A percentile compares a stretch with the other conserved stretches of the same genome.
Conservation (phyloP, 2,797 vertebrate species). For the Otus scops region DNA sequence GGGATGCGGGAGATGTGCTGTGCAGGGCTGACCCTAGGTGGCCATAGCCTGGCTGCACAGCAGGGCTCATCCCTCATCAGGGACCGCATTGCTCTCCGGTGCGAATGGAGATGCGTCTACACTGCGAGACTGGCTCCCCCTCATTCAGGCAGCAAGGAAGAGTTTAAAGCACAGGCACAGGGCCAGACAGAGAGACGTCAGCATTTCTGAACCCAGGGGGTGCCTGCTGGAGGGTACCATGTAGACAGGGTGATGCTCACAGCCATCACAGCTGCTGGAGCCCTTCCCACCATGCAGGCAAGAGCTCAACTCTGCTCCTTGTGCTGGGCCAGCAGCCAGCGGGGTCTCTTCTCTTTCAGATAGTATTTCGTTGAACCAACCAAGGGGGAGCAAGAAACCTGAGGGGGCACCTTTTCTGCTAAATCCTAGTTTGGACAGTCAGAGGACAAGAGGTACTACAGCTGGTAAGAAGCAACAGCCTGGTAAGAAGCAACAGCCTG, state of each 20-base stretch:
- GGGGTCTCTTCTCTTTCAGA: neutral
- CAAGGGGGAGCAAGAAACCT: neutral
- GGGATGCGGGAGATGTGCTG: neutral
- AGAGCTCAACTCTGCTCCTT: neutral
- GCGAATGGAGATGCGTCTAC: neutral
- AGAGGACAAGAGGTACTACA: neutral
- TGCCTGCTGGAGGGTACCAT: neutral
- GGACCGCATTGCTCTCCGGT: rapidly evolving
- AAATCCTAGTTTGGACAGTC: neutral
- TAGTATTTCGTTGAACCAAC: neutral
- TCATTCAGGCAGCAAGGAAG: neutral
- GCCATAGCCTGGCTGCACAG: neutral
- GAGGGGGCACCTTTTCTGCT: neutral
- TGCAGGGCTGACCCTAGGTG: neutral
- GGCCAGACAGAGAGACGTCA: neutral
- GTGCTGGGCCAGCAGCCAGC: neutral
- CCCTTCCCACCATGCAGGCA: neutral
- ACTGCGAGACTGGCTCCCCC: rapidly evolving
- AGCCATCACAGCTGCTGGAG: neutral
- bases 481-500: neutral
- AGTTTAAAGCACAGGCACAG: neutral
- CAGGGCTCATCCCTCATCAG: neutral
- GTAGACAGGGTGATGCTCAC: neutral
- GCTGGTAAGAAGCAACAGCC: neutral
- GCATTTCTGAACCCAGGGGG: rapidly evolving